Percentiles rank a stretch among this genome's conserved stretches.
phyloP scores from a whole-genome alignment of 2,888 invertebrate genomes.

The Acholoe squamosa region DNA sequence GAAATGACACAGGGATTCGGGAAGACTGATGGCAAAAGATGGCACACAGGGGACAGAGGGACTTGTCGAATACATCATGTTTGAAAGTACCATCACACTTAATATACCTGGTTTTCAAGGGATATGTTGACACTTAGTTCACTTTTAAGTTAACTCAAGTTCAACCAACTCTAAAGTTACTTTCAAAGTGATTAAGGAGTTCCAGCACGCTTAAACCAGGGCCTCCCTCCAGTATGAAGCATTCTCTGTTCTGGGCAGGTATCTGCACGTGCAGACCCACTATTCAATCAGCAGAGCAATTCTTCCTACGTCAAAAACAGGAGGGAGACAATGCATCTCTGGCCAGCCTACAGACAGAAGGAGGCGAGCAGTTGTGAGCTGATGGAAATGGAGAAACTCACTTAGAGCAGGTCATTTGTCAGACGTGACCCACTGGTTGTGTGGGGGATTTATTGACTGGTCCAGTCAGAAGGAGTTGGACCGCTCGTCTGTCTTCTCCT shows the following conservation, averaged over 20 bases:
- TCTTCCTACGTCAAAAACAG: slow-evolving; percentile 32
- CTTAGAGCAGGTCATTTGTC: slow-evolving; percentile 27
- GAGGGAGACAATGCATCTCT: slow-evolving; percentile 43
- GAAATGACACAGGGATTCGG: too few species aligned
- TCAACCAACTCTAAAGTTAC: too few species aligned
- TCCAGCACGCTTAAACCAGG: too few species aligned
- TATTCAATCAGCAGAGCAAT: slow-evolving; percentile 50
- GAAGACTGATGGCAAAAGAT: too few species aligned
- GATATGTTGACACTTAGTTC: too few species aligned
- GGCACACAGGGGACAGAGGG: too few species aligned
- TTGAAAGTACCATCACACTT: too few species aligned
- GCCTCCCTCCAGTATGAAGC: too few species aligned
- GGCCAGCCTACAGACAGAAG: not conserved
- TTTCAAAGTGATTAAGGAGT: too few species aligned
- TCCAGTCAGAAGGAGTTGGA: slow-evolving; percentile 27
- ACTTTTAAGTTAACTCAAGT: too few species aligned
- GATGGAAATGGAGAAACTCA: slow-evolving; percentile 61
- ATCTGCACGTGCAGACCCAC: slow-evolving; percentile 24
- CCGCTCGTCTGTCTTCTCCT: slow-evolving; percentile 10
- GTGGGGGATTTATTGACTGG: not conserved
- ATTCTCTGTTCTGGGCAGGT: not conserved
- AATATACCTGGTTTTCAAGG: too few species aligned
- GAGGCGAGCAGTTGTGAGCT: not conserved
- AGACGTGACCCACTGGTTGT: slow-evolving; percentile 46
- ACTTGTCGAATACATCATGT: too few species aligned